Evolutionary conservation across 2,113 vertebrate species (phyloP).

Genomic region (Thermophis baileyi): DNA sequence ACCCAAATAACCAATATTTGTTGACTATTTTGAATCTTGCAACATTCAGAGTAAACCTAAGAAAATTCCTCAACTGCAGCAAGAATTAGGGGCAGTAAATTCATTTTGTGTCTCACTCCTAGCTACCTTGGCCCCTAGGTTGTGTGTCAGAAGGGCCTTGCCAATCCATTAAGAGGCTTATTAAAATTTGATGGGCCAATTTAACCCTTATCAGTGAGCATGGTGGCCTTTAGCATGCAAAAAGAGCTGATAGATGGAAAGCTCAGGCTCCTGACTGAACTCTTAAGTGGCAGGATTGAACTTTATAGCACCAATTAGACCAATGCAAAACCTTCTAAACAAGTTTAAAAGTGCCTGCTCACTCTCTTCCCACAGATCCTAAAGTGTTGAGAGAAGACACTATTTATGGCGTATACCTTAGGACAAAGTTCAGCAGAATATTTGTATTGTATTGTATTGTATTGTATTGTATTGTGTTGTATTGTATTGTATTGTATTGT

Average conservation of each 20-base stretch:
- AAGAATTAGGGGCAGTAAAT: background rate
- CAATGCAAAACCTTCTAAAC: slow-evolving; percentile 2
- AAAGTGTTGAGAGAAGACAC: background rate
- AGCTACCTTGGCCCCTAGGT: slow-evolving; percentile 26
- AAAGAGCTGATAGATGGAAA: slow-evolving; percentile 37
- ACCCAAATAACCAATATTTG: background rate
- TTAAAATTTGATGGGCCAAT: slow-evolving; percentile 66
- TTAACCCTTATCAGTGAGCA: slow-evolving; percentile 65
- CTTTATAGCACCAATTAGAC: slow-evolving; percentile 34
- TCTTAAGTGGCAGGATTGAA: slow-evolving; percentile 48
- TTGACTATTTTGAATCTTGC: background rate
- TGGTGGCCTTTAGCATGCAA: slow-evolving; percentile 33
- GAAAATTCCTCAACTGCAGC: background rate
- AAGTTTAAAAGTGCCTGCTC: slow-evolving; percentile 6
- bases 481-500: no score
- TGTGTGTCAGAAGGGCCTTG: slow-evolving; percentile 27
- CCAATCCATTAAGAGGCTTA: slow-evolving; percentile 63
- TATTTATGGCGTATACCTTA: background rate
- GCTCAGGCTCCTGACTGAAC: slow-evolving; percentile 42
- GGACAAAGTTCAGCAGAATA: background rate
- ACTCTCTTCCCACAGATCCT: slow-evolving; percentile 3
- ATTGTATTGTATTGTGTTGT: no score
- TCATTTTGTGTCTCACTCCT: background rate
- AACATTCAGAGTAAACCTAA: background rate
- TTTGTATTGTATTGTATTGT: no score